Base-by-base conservation (phyloP, 2,797 vertebrate genomes). In the Hippoglossus hippoglossus region DNA sequence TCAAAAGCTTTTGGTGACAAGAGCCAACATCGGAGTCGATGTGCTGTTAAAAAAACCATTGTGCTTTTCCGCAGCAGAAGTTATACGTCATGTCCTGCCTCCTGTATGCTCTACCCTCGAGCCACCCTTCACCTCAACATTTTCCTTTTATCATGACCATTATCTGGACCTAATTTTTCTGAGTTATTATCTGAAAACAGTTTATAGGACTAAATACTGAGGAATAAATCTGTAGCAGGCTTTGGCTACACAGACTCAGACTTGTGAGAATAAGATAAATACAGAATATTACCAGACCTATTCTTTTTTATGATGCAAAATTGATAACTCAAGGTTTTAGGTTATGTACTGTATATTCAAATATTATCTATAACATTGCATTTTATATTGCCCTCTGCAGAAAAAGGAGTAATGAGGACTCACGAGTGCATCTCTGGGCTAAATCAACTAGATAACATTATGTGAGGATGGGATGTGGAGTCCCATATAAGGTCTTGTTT, bases 401-500 rank as follows among this genome's bases (percentile, higher is more conserved):
- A 76, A 57, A 25, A 60, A 25, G 36, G 12, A 68, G 21, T 34
- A 58, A 66, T 25, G 49, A 34, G 7, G 28, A 58, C 36, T 19
- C 61, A 47, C 50, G 18, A 8, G 61, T 71, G 31, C 46, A 50
- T 54, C 34, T 54, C 28, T 72, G 26, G 36, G 57, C 55, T 56
- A 0, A 69, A 46, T 73, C 65, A 79, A 53, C 41, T 41, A 63
- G 41, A 83, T 67, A 76, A 73, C 41, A 51, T 49, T 6, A 64
- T 66, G 24, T 12, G 26, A 69, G 28, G 46, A 57, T 73, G 54
- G 67, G 73, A 61, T 4, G 2, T 56, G 21, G 5, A 63, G 63
- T 54, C 24, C 86, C 86, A 73, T 85, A 85, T 68, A 85, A 85
- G 79, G 86, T 71, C 19, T 39, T 65, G 67, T 55, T 79, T 71